Conservation (phyloP, 2,797 vertebrate species). For the Catharus ustulatus region DNA sequence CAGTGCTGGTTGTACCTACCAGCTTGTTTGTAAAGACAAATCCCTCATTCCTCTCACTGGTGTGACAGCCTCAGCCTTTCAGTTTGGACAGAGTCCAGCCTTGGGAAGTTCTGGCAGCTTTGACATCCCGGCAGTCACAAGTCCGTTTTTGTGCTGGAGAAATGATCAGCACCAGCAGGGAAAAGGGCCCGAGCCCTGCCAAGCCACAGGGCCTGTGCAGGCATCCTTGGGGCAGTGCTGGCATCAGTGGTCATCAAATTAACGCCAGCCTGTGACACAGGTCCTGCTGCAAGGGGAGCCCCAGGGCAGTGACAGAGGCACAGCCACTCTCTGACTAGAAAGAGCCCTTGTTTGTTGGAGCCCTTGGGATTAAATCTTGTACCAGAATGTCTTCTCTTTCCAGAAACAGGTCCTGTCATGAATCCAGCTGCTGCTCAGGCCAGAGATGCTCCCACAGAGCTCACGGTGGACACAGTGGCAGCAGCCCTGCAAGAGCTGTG, state of each 20-base stretch:
- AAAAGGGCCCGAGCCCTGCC: not conserved
- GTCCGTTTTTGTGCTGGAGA: not conserved
- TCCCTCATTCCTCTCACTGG: too few relatives aligned
- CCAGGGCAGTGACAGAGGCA: not conserved
- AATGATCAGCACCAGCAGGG: not conserved
- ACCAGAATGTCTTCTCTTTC: conserved; percentile 33
- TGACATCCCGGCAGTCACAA: not conserved
- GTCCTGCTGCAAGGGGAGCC: not conserved
- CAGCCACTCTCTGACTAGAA: not conserved
- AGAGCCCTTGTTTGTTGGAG: not conserved
- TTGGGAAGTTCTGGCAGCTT: not conserved
- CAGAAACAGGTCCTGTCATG: conserved; percentile 56
- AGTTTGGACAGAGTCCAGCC: not conserved
- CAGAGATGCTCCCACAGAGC: conserved; percentile 23
- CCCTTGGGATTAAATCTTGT: not conserved
- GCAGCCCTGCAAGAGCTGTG: conserved; percentile 46
- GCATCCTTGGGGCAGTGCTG: not conserved
- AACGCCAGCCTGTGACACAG: fast-evolving
- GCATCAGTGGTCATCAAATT: not conserved
- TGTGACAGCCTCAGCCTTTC: not conserved
- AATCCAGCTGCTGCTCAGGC: not conserved
- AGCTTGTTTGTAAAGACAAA: too few relatives aligned
- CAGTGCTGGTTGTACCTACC: too few relatives aligned
- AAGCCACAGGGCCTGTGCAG: not conserved
- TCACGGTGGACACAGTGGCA: conserved; percentile 56